phyloP scores from a whole-genome alignment of 2,113 vertebrate species.

The Lophotis ruficrista region DNA sequence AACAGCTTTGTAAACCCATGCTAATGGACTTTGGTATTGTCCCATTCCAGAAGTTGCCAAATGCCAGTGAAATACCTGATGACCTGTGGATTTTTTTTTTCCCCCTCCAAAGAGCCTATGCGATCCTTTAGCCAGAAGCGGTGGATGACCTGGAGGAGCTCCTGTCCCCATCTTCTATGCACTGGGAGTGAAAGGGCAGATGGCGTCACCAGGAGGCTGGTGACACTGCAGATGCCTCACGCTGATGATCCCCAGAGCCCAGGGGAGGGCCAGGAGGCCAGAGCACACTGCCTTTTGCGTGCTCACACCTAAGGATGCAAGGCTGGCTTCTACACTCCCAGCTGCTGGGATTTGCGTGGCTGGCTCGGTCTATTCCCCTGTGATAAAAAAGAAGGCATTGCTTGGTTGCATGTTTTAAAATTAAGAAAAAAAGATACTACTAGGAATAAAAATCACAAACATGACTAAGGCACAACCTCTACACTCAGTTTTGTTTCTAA shows the following conservation, averaged over 20 bases:
- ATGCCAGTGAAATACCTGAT: not conserved
- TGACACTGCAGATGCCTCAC: too few species aligned
- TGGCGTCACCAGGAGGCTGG: not conserved
- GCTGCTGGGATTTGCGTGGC: too few species aligned
- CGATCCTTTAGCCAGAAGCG: not conserved
- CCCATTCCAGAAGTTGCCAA: not conserved
- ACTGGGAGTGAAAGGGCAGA: not conserved
- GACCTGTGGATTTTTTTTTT: not conserved
- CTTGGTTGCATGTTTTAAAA: not conserved
- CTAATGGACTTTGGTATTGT: not conserved
- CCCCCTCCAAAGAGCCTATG: not conserved
- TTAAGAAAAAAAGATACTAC: not conserved
- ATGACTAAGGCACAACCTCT: not conserved
- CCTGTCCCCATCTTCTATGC: not conserved
- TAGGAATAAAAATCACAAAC: not conserved
- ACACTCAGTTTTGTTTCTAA: not conserved
- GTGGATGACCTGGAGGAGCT: not conserved
- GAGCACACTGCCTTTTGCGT: not conserved
- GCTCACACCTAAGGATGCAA: fast-evolving
- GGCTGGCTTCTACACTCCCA: too few species aligned
- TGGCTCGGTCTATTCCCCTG: not conserved
- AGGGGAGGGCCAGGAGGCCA: fast-evolving
- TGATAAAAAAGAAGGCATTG: not conserved
- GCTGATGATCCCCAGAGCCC: not conserved
- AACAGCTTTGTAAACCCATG: not conserved